Percentiles rank a stretch among this genome's conserved stretches.
These are phyloP conservation scores for Cryptus viduatorius DNA, from an alignment of 2,888 invertebrate species.

Conservation along the genomic window DNA sequence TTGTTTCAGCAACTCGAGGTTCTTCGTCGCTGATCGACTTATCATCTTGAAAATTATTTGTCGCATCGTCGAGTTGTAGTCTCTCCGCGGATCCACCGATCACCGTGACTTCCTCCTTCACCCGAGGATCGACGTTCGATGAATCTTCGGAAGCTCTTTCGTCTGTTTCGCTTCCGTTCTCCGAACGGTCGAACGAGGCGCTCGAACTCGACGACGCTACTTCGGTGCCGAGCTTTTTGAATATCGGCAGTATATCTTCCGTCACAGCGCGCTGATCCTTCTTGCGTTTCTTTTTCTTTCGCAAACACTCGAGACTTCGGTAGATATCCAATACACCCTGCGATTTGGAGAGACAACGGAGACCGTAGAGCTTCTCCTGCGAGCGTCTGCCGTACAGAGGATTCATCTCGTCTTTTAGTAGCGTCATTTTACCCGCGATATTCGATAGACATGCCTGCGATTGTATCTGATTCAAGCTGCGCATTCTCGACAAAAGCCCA, in stretches of 20 bases:
- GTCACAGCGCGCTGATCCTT: slow-evolving; percentile 79
- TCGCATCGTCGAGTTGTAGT: background rate
- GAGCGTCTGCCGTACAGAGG: slow-evolving; percentile 83
- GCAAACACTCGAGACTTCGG: slow-evolving; percentile 82
- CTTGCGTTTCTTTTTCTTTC: slow-evolving; percentile 74
- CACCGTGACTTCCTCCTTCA: background rate
- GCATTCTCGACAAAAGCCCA: slow-evolving; percentile 80
- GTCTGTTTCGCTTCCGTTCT: slow-evolving; percentile 37
- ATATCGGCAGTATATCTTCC: slow-evolving; percentile 79
- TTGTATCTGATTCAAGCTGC: slow-evolving; percentile 82
- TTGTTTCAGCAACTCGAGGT: background rate
- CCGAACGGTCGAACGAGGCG: slow-evolving; percentile 44
- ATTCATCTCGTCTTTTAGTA: slow-evolving; percentile 73
- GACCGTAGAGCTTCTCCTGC: slow-evolving; percentile 85
- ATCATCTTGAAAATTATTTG: background rate
- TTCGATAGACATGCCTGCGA: slow-evolving; percentile 83
- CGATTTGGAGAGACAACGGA: slow-evolving; percentile 85
- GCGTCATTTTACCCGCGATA: slow-evolving; percentile 66
- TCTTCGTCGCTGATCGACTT: slow-evolving; percentile 32
- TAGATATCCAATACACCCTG: slow-evolving; percentile 85
- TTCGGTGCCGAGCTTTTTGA: slow-evolving; percentile 76
- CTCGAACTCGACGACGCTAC: slow-evolving; percentile 67
- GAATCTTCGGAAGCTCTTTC: slow-evolving; percentile 12
- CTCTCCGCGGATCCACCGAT: slow-evolving; percentile 17
- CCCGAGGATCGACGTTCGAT: background rate